These are phyloP conservation scores for Platorchestia sp. DNA, from an alignment of 1,140 invertebrate species.

Conservation along the genomic window DNA sequence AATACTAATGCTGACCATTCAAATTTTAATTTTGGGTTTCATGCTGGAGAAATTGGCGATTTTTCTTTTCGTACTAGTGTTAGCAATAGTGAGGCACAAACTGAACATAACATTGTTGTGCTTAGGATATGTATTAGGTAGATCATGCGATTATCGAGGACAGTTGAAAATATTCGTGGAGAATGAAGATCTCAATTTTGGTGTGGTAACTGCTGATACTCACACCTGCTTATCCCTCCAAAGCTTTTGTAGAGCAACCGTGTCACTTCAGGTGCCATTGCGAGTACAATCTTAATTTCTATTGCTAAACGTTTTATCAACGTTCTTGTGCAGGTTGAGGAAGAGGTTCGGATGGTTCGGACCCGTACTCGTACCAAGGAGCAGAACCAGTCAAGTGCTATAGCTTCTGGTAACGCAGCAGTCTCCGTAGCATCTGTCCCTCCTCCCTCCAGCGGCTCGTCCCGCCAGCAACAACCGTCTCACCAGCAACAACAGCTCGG, in stretches of 20 bases:
- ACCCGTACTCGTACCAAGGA: slow-evolving; percentile 89
- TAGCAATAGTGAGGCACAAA: too few relatives aligned
- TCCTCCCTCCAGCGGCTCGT: not conserved
- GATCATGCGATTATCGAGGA: not conserved
- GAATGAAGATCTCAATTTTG: not conserved
- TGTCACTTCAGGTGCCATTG: not conserved
- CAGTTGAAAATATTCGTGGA: not conserved
- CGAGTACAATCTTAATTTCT: not conserved
- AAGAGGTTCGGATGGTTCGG: slow-evolving; percentile 85
- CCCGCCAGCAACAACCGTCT: not conserved
- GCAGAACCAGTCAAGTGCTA: slow-evolving; percentile 69
- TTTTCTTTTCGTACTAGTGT: too few relatives aligned
- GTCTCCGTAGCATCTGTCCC: not conserved
- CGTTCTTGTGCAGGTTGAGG: slow-evolving; percentile 74
- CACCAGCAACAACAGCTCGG: not conserved
- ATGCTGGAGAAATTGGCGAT: too few relatives aligned
- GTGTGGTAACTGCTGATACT: not conserved
- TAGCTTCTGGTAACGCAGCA: slow-evolving; percentile 4
- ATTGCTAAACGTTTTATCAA: not conserved
- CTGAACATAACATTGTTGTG: too few relatives aligned
- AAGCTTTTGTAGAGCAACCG: not conserved
- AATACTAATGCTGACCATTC: too few relatives aligned
- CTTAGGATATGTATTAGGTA: not conserved
- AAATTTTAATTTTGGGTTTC: too few relatives aligned
- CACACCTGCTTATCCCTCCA: too few relatives aligned